Percentiles rank a stretch among this genome's conserved stretches.
Evolutionary conservation across 2,113 vertebrate species (phyloP).

Genomic region (Heptranchias perlo): DNA sequence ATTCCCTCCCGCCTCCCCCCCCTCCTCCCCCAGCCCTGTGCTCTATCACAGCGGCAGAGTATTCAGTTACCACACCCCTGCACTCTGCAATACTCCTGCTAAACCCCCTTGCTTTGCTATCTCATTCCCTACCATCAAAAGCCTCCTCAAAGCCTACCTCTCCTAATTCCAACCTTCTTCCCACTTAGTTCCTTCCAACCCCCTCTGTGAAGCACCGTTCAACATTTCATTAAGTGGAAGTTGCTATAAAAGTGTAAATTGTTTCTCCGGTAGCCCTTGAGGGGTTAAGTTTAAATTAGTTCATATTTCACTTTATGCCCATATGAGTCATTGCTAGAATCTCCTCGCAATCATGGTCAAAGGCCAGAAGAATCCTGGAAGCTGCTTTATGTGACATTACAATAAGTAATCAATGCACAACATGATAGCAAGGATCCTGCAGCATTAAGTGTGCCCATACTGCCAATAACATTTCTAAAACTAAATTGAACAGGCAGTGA

Average conservation of each 20-base stretch:
- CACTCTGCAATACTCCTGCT: neutral
- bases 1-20: too few relatives aligned
- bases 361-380: neutral
- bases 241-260: neutral
- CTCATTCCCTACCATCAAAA: neutral
- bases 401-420: neutral
- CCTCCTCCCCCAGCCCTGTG: neutral
- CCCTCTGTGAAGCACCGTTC: neutral
- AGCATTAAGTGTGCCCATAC: neutral
- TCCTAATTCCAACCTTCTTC: neutral
- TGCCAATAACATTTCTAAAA: neutral
- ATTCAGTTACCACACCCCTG: neutral
- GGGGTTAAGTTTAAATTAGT: neutral
- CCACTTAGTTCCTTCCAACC: too few relatives aligned
- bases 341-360: neutral
- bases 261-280: neutral
- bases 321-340: neutral
- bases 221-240: neutral
- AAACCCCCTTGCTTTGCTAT: neutral
- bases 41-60: neutral
- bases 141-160: neutral
- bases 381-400: neutral
- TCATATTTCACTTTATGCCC: neutral
- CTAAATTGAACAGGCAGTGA: neutral
- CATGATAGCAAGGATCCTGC: neutral